These are phyloP conservation scores for Eledona agricola DNA, from an alignment of 2,888 invertebrate species.

Conservation along the genomic window DNA sequence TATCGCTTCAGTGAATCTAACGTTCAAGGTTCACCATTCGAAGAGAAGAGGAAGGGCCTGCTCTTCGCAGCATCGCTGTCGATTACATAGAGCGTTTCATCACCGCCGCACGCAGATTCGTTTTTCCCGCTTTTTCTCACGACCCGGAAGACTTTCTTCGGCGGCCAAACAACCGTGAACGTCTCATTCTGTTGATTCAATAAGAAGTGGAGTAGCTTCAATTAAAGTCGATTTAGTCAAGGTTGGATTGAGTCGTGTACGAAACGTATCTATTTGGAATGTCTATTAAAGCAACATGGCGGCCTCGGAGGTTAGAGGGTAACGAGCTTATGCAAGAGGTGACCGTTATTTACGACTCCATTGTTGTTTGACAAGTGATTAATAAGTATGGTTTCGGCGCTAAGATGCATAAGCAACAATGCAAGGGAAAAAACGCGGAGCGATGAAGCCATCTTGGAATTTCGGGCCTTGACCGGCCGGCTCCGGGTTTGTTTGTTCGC, in stretches of 20 bases:
- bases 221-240: constrained; percentile 32
- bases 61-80: constrained; percentile 41
- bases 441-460: too few species aligned
- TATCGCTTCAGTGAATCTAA: constrained; percentile 46
- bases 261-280: constrained; percentile 24
- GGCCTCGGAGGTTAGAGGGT: constrained; percentile 15
- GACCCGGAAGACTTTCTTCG: constrained; percentile 31
- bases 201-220: constrained; percentile 32
- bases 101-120: constrained; percentile 40
- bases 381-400: constrained; percentile 22
- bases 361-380: constrained; percentile 26
- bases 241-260: constrained; percentile 31
- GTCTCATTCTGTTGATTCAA: constrained; percentile 31
- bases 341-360: constrained; percentile 20
- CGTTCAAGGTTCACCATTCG: constrained; percentile 46
- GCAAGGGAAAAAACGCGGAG: too few species aligned
- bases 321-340: constrained; percentile 18
- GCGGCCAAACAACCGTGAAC: constrained; percentile 28
- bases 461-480: background rate
- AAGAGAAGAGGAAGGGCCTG: constrained; percentile 41
- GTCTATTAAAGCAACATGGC: background rate
- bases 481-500: constrained; percentile 16
- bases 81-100: constrained; percentile 48
- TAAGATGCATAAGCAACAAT: too few species aligned
- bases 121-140: too few species aligned